Evolutionary conservation across 1,140 invertebrate species (phyloP).

Genomic region (Tribolium madens): DNA sequence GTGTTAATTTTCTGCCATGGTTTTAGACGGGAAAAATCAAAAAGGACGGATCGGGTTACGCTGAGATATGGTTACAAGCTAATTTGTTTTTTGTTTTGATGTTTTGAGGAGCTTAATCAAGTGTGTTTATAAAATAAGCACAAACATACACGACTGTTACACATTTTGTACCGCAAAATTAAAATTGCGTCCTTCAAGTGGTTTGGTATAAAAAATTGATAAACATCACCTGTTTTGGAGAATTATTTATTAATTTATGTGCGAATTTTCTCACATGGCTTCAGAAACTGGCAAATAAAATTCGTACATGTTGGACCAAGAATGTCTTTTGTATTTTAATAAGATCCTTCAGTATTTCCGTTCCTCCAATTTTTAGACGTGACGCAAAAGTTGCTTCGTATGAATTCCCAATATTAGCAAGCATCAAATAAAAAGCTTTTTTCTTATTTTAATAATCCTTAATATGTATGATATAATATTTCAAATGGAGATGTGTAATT

Average conservation of each 20-base stretch:
- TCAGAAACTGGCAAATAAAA: background rate
- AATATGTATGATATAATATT: no score
- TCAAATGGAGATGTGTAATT: background rate
- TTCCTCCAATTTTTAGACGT: conserved; percentile 18
- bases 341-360: conserved; percentile 11
- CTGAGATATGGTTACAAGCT: background rate
- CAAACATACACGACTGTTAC: no score
- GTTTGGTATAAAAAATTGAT: no score
- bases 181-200: no score
- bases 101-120: background rate
- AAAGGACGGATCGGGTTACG: background rate
- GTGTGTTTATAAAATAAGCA: no score
- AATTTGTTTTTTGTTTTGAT: background rate
- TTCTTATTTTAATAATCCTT: background rate
- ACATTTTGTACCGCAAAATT: no score
- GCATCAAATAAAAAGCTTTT: background rate
- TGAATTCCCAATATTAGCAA: conserved; percentile 7
- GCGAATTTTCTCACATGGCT: background rate
- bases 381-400: conserved; percentile 8
- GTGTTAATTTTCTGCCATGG: background rate
- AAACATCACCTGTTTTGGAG: no score
- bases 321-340: conserved; percentile 20
- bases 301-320: conserved; percentile 6
- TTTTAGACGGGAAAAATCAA: background rate
- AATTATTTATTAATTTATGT: background rate